These are phyloP conservation scores for Byasa hedistus DNA, from an alignment of 2,888 invertebrate genomes.

Conservation along the genomic window DNA sequence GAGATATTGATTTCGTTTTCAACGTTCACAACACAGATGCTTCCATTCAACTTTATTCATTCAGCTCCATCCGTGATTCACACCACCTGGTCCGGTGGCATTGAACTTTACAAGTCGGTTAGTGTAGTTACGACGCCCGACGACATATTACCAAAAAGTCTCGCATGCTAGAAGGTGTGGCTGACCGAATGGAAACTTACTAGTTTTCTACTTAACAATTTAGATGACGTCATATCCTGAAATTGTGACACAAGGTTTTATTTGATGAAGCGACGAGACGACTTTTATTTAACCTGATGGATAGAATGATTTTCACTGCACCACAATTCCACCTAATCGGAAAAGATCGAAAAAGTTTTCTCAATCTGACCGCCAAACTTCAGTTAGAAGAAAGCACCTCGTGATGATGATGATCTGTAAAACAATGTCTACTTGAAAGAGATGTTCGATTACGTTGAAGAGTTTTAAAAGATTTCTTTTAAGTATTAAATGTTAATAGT, in stretches of 20 bases:
- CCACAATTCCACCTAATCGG: no score
- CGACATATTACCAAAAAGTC: conserved; percentile 56
- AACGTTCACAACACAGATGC: neutral
- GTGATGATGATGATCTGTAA: no score
- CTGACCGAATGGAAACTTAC: conserved; percentile 31
- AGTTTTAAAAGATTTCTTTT: no score
- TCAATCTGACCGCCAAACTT: no score
- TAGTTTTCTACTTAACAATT: conserved; percentile 19
- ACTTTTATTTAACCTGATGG: no score
- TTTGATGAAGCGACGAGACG: no score
- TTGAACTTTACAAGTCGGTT: conserved; percentile 56
- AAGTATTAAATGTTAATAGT: no score
- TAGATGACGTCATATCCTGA: conserved; percentile 17
- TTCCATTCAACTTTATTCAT: neutral
- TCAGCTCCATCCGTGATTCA: conserved; percentile 35
- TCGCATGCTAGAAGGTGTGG: conserved; percentile 39
- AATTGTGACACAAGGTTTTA: neutral
- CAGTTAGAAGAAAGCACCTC: no score
- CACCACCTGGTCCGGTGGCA: conserved; percentile 65
- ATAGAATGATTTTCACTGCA: no score
- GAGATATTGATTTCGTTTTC: neutral
- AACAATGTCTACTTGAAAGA: no score
- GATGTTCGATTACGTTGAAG: no score
- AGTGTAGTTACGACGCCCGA: conserved; percentile 41
- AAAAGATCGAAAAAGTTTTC: no score